These are phyloP conservation scores for Rhinogobio ventralis DNA, from an alignment of 2,797 vertebrate genomes.

Conservation along the genomic window DNA sequence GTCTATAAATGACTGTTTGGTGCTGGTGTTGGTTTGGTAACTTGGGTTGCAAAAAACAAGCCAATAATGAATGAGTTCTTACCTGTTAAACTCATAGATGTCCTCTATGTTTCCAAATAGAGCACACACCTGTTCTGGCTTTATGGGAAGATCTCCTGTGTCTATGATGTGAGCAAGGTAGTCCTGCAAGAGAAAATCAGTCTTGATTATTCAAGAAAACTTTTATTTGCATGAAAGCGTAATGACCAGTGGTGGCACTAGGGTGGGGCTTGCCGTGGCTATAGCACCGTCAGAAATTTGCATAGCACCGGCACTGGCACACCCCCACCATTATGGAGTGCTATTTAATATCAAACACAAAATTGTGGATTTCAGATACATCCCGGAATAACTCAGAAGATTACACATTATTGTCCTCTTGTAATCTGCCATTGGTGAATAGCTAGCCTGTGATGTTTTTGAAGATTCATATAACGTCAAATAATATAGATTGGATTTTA, in stretches of 20 bases:
- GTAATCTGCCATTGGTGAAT: too few species aligned
- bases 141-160: conserved; percentile 78
- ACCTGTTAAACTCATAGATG: conserved; percentile 97
- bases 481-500: too few species aligned
- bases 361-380: too few species aligned
- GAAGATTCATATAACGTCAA: too few species aligned
- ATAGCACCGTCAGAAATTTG: too few species aligned
- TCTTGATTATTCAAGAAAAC: not conserved
- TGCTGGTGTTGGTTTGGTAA: not conserved
- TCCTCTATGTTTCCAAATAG: conserved; percentile 97
- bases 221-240: not conserved
- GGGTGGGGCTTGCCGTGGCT: too few species aligned
- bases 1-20: not conserved
- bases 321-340: too few species aligned
- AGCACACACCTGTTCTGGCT: conserved; percentile 88
- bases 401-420: too few species aligned
- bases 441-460: too few species aligned
- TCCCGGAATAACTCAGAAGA: too few species aligned
- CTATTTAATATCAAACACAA: too few species aligned
- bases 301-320: too few species aligned
- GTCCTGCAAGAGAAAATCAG: conserved; percentile 75
- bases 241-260: not conserved
- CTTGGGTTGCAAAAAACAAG: not conserved
- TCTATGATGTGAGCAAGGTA: conserved; percentile 94
- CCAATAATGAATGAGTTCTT: conserved; percentile 16